A percentile compares a stretch with the other conserved stretches of the same genome.
phyloP scores from a whole-genome alignment of 2,113 vertebrate species.

The Uria aalge region DNA sequence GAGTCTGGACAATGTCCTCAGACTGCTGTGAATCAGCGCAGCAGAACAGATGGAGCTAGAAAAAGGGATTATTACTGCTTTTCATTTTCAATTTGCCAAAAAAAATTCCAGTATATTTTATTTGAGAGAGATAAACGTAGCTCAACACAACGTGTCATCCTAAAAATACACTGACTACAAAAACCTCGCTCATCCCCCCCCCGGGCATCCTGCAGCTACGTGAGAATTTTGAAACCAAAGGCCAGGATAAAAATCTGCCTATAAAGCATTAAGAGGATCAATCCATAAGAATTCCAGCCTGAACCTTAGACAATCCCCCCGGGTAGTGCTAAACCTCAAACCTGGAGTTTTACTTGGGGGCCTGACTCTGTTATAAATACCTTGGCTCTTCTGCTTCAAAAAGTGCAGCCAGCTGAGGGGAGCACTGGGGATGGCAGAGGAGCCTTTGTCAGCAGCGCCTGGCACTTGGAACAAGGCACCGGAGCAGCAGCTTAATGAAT shows the following conservation, averaged over 20 bases:
- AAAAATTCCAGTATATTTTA: not conserved
- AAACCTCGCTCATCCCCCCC: not conserved
- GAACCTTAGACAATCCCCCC: not conserved
- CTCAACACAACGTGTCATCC: not conserved
- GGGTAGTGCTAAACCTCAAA: not conserved
- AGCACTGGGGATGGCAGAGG: not conserved
- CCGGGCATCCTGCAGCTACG: not conserved
- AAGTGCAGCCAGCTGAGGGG: not conserved
- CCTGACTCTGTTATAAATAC: not conserved
- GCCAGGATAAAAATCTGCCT: not conserved
- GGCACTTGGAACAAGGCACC: not conserved
- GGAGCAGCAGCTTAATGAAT: not conserved
- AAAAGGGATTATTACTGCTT: not conserved
- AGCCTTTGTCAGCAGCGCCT: not conserved
- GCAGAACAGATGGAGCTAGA: not conserved
- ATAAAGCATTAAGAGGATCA: not conserved
- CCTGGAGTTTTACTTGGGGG: not conserved
- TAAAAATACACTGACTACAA: conserved; percentile 14
- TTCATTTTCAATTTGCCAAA: not conserved
- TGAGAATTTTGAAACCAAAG: not conserved
- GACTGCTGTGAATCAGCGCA: not conserved
- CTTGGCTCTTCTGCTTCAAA: not conserved
- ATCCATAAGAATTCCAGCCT: not conserved
- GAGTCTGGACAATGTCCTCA: not conserved
- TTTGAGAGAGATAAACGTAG: not conserved